Conservation (phyloP, 1,140 invertebrate species). For the Druon quercuslanigerum region DNA sequence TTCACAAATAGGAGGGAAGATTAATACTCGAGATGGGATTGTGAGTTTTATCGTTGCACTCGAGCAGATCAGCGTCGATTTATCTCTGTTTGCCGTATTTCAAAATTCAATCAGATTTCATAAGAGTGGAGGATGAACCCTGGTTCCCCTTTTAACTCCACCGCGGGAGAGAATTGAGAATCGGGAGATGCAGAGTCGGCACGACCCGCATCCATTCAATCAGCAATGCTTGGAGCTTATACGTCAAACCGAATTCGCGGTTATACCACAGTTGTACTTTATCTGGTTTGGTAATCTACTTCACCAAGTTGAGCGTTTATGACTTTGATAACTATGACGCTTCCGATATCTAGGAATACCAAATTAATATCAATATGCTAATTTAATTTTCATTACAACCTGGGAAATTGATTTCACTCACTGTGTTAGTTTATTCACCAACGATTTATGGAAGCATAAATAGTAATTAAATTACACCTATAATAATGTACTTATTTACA, state of each 20-base stretch:
- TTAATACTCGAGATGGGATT: slow-evolving; percentile 24
- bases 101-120: slow-evolving; percentile 49
- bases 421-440: neutral
- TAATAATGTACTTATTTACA: neutral
- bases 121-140: slow-evolving; percentile 32
- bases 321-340: slow-evolving; percentile 23
- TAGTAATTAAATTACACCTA: neutral
- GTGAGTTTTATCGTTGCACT: slow-evolving; percentile 34
- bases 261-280: slow-evolving; percentile 25
- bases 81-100: slow-evolving; percentile 45
- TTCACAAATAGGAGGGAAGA: slow-evolving; percentile 22
- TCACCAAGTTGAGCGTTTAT: slow-evolving; percentile 10
- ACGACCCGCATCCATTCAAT: slow-evolving; percentile 67
- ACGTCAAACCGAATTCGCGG: slow-evolving; percentile 32
- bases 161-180: slow-evolving; percentile 27
- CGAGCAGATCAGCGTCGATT: slow-evolving; percentile 37
- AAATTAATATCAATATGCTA: slow-evolving; percentile 20
- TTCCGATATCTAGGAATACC: neutral
- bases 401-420: neutral
- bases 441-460: neutral
- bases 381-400: neutral
- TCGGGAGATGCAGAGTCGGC: slow-evolving; percentile 57
- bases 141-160: slow-evolving; percentile 5
- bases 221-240: slow-evolving; percentile 52
- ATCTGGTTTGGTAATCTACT: slow-evolving; percentile 29